These are phyloP conservation scores for Fissipunctia ypsillon DNA, from an alignment of 2,888 invertebrate species.

Conservation along the genomic window DNA sequence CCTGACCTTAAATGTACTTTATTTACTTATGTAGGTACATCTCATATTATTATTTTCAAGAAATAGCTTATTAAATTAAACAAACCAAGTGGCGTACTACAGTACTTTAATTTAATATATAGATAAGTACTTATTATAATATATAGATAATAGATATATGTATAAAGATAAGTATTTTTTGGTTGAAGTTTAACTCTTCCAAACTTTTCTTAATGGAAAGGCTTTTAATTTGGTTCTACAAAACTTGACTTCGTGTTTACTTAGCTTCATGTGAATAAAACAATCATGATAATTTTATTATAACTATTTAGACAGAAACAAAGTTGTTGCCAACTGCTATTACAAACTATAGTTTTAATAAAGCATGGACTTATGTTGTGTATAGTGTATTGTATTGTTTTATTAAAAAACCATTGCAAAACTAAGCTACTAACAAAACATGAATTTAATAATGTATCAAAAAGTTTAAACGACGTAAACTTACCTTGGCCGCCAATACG, in stretches of 20 bases:
- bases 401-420: background rate
- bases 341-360: background rate
- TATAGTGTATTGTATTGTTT: background rate
- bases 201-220: background rate
- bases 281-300: too few relatives aligned
- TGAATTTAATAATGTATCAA: background rate
- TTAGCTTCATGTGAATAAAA: background rate
- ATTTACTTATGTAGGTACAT: background rate
- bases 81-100: background rate
- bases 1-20: background rate
- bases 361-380: too few relatives aligned
- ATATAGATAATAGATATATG: background rate
- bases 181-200: too few relatives aligned
- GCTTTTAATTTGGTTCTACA: background rate
- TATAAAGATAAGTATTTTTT: background rate
- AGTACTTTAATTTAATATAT: background rate
- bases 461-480: constrained; percentile 18
- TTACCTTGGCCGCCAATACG: constrained; percentile 23
- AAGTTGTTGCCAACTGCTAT: background rate
- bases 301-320: too few relatives aligned
- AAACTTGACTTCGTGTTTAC: background rate
- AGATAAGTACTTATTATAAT: too few relatives aligned
- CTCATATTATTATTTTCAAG: too few relatives aligned
- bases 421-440: constrained; percentile 5
- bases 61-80: background rate